Conservation (phyloP, 2,113 vertebrate species). For the Machaerirhynchus nigripectus region DNA sequence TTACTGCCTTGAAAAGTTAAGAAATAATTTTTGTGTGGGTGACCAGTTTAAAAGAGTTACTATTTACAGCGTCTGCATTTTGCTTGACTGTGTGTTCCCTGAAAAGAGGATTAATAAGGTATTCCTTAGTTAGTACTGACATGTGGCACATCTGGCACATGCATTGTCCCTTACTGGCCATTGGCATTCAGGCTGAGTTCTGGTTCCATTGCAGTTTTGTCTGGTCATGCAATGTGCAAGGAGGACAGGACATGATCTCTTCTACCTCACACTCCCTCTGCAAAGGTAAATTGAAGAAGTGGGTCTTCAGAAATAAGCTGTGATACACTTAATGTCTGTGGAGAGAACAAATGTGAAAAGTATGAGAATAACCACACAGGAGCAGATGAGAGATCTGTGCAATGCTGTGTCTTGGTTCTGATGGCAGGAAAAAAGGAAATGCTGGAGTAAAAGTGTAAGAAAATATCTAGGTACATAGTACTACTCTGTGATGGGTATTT, state of each 20-base stretch:
- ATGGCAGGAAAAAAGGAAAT: background rate
- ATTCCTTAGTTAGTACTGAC: background rate
- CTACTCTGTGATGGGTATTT: background rate
- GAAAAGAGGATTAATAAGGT: background rate
- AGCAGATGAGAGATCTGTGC: background rate
- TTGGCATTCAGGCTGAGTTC: background rate
- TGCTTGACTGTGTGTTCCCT: background rate
- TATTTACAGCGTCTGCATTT: background rate
- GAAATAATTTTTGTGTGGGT: background rate
- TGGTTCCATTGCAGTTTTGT: background rate
- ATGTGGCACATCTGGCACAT: background rate
- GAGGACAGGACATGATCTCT: background rate
- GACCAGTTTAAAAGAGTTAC: background rate
- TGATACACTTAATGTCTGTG: background rate
- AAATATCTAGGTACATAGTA: background rate
- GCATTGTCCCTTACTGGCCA: background rate
- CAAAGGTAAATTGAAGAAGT: background rate
- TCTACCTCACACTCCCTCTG: background rate
- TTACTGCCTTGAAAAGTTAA: background rate
- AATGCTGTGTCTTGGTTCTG: background rate
- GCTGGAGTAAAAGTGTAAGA: background rate
- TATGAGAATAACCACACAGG: background rate
- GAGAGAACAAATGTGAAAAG: background rate
- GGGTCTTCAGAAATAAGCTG: background rate
- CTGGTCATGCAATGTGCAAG: background rate